phyloP scores from a whole-genome alignment of 2,797 vertebrate species.

The Trachops cirrhosus region DNA sequence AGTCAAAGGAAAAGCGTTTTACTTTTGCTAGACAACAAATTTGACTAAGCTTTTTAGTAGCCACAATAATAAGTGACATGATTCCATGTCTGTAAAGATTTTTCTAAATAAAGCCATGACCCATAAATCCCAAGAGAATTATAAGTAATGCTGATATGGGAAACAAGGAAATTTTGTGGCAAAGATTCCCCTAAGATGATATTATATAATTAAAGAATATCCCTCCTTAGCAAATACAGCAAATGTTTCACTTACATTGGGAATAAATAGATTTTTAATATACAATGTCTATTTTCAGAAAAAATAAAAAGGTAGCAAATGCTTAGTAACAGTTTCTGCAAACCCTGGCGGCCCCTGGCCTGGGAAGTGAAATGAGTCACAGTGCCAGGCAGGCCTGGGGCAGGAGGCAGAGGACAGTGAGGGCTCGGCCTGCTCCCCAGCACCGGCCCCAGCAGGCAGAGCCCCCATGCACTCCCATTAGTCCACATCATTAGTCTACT shows the following conservation, averaged over 20 bases:
- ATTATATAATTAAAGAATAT: not conserved
- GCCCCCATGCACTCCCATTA: not conserved
- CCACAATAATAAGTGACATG: not conserved
- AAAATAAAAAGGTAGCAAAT: not conserved
- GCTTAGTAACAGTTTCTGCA: not conserved
- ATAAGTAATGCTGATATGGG: not conserved
- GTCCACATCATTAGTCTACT: not conserved
- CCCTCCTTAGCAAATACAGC: not conserved
- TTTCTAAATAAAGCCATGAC: not conserved
- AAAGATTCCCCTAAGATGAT: not conserved
- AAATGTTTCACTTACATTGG: not conserved
- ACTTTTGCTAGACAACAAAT: not conserved
- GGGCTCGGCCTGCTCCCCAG: not conserved
- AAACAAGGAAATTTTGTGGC: not conserved
- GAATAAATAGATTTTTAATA: not conserved
- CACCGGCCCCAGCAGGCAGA: not conserved
- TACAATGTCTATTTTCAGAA: not conserved
- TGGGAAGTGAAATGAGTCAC: not conserved
- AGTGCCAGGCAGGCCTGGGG: not conserved
- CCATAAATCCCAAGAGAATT: not conserved
- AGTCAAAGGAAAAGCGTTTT: not conserved
- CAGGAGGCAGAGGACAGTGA: not conserved
- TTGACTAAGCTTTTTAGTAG: not conserved
- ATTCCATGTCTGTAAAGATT: not conserved
- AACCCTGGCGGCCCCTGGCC: too few relatives aligned